Evolutionary conservation across 2,888 invertebrate species (phyloP), one percentile per base, ranked within the genome.

Genomic region (Agrochola macilenta): DNA sequence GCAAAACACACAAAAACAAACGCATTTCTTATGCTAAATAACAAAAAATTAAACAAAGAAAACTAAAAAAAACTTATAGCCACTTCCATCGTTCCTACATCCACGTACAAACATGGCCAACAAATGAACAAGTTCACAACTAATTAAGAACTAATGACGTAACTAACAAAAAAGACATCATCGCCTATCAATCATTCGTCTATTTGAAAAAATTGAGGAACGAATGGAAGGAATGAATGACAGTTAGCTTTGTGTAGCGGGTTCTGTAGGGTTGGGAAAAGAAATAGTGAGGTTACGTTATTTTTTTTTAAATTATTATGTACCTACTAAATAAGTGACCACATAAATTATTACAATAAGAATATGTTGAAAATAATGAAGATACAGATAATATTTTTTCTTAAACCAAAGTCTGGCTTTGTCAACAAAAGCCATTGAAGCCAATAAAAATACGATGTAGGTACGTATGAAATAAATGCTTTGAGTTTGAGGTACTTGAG

Each of bases 71-170:
- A 70, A 20, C 1, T 54, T 30, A 52, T 20, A 77, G 66, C 66
- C 87, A 20, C 20, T 26, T 87, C 85, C 66, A 61, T 23, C 2
- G 64, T 81, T 74, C 30, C 20, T 35, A 82, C 12, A 23, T 81
- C 80, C 63, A 65, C 54, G 78, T 73, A 63, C 87, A 84, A 88
- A 87, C 84, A 85, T 78, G 84, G 90, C 89, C 89, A 93, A 94
- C 95, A 94, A 95, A 95, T 94, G 94, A 95, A 93, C 92, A 93
- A 94, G 92, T 95, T 95, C 94, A 95, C 95, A 94, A 93, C 93
- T 96, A 95, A 96, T 96, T 95, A 96, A 94, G 93, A 93, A 90
- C 84, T 96, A 96, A 95, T 96, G 95, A 95, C 92, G 92, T 87
- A 91, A 94, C 92, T 86, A 89, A 95, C 94, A 95, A 96, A 95